Percentiles rank a stretch among this genome's conserved stretches.
Conservation (phyloP, 1,140 invertebrate species). For the Anagrus nilaparvatae region DNA sequence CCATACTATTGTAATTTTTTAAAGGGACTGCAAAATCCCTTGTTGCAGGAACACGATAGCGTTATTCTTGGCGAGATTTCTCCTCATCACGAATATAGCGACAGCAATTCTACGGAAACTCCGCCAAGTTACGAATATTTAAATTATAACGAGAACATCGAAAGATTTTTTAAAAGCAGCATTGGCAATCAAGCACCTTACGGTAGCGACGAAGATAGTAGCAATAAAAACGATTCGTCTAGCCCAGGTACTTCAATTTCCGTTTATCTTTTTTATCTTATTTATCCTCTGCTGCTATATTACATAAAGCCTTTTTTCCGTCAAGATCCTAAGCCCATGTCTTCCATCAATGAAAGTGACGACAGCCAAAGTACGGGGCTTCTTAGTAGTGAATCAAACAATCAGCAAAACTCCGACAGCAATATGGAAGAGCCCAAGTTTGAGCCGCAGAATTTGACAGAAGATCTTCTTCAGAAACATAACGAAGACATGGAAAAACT, state of each 20-base stretch:
- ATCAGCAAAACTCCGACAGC: constrained; percentile 31
- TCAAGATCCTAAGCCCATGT: constrained; percentile 37
- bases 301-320: too few species aligned
- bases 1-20: constrained; percentile 32
- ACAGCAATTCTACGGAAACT: constrained; percentile 73
- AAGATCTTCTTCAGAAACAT: constrained; percentile 54
- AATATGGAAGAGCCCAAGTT: constrained; percentile 26
- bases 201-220: constrained; percentile 31
- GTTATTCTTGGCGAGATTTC: constrained; percentile 78
- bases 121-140: constrained; percentile 76
- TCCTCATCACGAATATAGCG: constrained; percentile 70
- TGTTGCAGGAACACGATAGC: constrained; percentile 63
- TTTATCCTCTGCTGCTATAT: too few species aligned
- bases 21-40: constrained; percentile 39
- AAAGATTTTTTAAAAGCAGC: constrained; percentile 76
- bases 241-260: constrained; percentile 1
- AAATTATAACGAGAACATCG: constrained; percentile 78
- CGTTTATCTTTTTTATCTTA: constrained; percentile 2
- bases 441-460: constrained; percentile 49
- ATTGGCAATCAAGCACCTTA: constrained; percentile 41
- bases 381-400: constrained; percentile 43
- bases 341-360: constrained; percentile 40
- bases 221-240: constrained; percentile 20
- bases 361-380: constrained; percentile 49
- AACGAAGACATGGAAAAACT: constrained; percentile 71